A percentile compares a stretch with the other conserved stretches of the same genome.
These are phyloP conservation scores for Amblyopsis rosae DNA, from an alignment of 2,113 vertebrate genomes.

Conservation along the genomic window DNA sequence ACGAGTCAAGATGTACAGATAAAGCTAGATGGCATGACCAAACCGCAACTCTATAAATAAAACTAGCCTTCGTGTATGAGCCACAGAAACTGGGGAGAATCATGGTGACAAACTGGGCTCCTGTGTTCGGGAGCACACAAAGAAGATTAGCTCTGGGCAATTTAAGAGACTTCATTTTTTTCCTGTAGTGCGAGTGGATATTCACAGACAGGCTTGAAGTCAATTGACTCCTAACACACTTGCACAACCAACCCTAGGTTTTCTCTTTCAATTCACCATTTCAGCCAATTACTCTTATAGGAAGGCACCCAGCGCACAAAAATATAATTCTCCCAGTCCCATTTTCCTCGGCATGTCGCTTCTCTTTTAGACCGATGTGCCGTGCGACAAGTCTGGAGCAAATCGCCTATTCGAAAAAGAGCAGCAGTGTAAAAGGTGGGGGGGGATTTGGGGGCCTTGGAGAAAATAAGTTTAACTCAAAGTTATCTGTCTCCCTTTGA, in stretches of 20 bases:
- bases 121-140: constrained; percentile 30
- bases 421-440: constrained; percentile 13
- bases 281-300: constrained; percentile 49
- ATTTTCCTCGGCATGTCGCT: constrained; percentile 18
- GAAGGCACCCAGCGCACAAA: constrained; percentile 26
- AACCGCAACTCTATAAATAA: constrained; percentile 1
- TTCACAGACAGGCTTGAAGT: constrained; percentile 27
- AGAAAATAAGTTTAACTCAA: constrained; percentile 45
- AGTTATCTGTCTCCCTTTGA: constrained; percentile 67
- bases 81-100: constrained; percentile 1
- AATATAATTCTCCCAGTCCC: constrained; percentile 47
- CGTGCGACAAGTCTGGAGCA: constrained; percentile 32
- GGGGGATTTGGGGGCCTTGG: constrained; percentile 8
- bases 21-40: neutral
- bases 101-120: constrained; percentile 22
- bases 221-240: constrained; percentile 40
- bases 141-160: constrained; percentile 39
- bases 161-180: constrained; percentile 36
- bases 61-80: neutral
- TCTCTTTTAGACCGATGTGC: constrained; percentile 21
- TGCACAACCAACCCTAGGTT: constrained; percentile 19
- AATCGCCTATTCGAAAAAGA: constrained; percentile 45
- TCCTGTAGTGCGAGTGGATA: constrained; percentile 5
- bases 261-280: constrained; percentile 52
- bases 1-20: neutral